Base-by-base conservation (phyloP, 2,797 vertebrate genomes). In the Crenichthys baileyi region DNA sequence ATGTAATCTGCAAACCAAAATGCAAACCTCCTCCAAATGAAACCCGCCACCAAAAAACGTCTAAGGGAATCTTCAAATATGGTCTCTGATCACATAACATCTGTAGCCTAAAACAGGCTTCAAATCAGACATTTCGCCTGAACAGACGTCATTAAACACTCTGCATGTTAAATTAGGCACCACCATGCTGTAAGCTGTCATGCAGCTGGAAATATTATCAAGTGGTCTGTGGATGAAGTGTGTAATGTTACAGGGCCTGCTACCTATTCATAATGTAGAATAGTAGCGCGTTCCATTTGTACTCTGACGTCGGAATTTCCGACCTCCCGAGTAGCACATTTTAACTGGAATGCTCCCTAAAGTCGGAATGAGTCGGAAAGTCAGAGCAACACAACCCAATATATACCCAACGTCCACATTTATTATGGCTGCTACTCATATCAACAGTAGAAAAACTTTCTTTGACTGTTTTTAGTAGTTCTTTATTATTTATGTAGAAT, bases 1-100 rank as follows among this genome's bases (percentile, higher is more conserved):
- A 46, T 56, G 29, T 68, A 68, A 29, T 55, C 0, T 1, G 55
- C 48, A 56, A 53, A 77, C 41, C 58, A 65, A 77, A 83, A 60
- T 13, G 51, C 44, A 56, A 60, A 55, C 36, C 18, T 56, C 44
- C 48, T 48, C 15, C 22, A 24, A 44, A 36, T 4, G 20, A 55
- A 6, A 20, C 18, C 20, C 18, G 44, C 9, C 46, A 48, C 46
- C 46, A 48, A 55, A 22, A 55, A 24, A 67, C 5, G 22, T 39
- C 18, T 65, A 36, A 65, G 18, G 31, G 4, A 5, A 39, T 11
- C 29, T 8, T 61, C 20, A 39, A 39, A 20, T 65, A 39, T 1
- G 18, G 9, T 39, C 18, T 63, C 29, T 65, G 16, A 65, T 36
- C 39, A 65, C 18, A 20, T 9, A 65, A 65, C 63, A 11, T 65